These are phyloP conservation scores for Melipona beecheii DNA, from an alignment of 2,888 invertebrate genomes.

Conservation along the genomic window DNA sequence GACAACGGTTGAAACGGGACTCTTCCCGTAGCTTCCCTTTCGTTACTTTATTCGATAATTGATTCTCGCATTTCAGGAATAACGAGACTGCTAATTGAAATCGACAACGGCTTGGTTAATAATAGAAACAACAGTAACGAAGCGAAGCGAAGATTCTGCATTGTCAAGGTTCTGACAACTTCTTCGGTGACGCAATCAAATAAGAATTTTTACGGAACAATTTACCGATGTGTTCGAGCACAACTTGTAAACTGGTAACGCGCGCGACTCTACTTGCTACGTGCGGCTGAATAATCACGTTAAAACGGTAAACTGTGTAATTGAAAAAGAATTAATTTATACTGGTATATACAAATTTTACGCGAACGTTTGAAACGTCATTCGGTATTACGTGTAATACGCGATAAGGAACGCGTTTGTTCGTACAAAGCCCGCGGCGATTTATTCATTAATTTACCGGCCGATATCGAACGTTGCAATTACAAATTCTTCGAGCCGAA, in stretches of 20 bases:
- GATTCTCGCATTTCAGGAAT: background rate
- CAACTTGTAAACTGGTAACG: conserved; percentile 23
- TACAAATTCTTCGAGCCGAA: background rate
- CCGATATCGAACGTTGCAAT: background rate
- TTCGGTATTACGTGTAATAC: conserved; percentile 53
- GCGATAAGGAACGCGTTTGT: conserved; percentile 45
- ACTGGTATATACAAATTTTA: conserved; percentile 12
- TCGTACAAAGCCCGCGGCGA: conserved; percentile 1
- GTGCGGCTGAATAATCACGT: no score
- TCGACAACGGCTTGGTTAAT: background rate
- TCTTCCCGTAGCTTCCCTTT: no score
- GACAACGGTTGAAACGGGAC: conserved; percentile 50
- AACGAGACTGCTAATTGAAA: background rate
- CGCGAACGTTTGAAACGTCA: conserved; percentile 48
- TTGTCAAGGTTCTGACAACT: conserved; percentile 65
- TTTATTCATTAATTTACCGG: background rate
- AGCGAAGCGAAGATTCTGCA: conserved; percentile 21
- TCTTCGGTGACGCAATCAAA: conserved; percentile 56
- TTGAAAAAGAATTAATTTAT: no score
- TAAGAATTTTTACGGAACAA: conserved; percentile 67
- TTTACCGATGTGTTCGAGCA: conserved; percentile 40
- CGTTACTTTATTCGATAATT: background rate
- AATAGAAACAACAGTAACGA: background rate
- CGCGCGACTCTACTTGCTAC: conserved; percentile 6
- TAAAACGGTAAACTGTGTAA: background rate